phyloP scores from a whole-genome alignment of 2,888 invertebrate genomes.

The Drosophila tanythrix region DNA sequence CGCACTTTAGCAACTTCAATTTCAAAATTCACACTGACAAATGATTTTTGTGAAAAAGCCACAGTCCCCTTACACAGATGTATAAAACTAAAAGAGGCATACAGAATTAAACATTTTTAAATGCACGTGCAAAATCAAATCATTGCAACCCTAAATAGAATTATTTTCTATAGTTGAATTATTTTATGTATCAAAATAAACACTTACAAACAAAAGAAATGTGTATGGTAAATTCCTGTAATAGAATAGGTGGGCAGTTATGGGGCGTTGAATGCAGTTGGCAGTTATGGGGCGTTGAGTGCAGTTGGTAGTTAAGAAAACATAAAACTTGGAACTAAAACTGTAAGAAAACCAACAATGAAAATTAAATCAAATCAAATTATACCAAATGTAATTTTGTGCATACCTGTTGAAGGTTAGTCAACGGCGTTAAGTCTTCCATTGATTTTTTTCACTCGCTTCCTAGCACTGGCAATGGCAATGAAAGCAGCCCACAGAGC shows the following conservation, averaged over 20 bases:
- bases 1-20: background rate
- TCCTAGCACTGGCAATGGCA: conserved; percentile 54
- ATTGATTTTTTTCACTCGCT: conserved; percentile 69
- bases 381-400: conserved; percentile 10
- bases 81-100: background rate
- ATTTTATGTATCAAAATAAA: background rate
- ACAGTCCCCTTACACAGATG: background rate
- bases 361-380: conserved; percentile 21
- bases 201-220: conserved; percentile 49
- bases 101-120: background rate
- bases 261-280: conserved; percentile 18
- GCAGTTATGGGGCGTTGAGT: conserved; percentile 30
- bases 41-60: background rate
- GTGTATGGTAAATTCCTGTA: conserved; percentile 17
- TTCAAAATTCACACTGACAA: background rate
- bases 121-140: background rate
- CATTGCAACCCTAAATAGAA: background rate
- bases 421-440: conserved; percentile 79
- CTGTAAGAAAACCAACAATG: conserved; percentile 46
- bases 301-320: conserved; percentile 43
- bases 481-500: conserved; percentile 50
- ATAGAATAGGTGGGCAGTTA: conserved; percentile 36
- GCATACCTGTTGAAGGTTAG: conserved; percentile 76
- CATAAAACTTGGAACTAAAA: conserved; percentile 52
- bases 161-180: background rate